Evolutionary conservation across 1,140 invertebrate species (phyloP), one percentile per base, ranked within the genome.

Genomic region (Drosophila seguyi): DNA sequence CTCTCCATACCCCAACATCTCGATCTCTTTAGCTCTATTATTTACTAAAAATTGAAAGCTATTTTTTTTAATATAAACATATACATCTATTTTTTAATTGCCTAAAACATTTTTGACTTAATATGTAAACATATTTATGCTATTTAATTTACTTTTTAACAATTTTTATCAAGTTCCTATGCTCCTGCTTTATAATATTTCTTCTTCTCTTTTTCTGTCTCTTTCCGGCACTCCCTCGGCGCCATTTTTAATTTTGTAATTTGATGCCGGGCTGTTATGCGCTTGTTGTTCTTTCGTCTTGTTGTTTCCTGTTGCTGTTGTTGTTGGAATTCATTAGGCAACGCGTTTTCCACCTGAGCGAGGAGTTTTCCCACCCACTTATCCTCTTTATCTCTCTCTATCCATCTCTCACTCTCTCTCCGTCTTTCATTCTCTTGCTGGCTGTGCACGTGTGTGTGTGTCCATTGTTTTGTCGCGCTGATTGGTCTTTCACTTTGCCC

Each of bases 161-260:
- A 18, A 50, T 18, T 14, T 20, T 55, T 8, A 2, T 7, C 6
- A 20, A 1, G 6, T 27, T 41, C 7, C 18, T 62, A n/a, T 25
- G 10, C 22, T 25, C 3, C n/a, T n/a, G 13, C 38, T n/a, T 20
- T 18, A n/a, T 39, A 22, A 20, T 36, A 18, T 4, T n/a, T 29
- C 20, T 34, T 29, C 47, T 10, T 7, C 31, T 38, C 31, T 1
- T 20, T 53, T 7, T 11, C 18, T 57, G 2, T 22, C 31, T 62
- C 11, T 45, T 39, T 38, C 52, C 38, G 47, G 52, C 56, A 59
- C 47, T 60, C 36, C 74, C 62, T 41, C 44, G 56, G 65, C 85
- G 81, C 88, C 87, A 91, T 91, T 91, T 91, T 91, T 91, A 91
- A 91, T 88, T 88, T 88, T 88, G 84, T 91, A 91, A 91, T 91